These are phyloP conservation scores for Drosophila helvetica DNA, from an alignment of 2,888 invertebrate species.

Conservation along the genomic window DNA sequence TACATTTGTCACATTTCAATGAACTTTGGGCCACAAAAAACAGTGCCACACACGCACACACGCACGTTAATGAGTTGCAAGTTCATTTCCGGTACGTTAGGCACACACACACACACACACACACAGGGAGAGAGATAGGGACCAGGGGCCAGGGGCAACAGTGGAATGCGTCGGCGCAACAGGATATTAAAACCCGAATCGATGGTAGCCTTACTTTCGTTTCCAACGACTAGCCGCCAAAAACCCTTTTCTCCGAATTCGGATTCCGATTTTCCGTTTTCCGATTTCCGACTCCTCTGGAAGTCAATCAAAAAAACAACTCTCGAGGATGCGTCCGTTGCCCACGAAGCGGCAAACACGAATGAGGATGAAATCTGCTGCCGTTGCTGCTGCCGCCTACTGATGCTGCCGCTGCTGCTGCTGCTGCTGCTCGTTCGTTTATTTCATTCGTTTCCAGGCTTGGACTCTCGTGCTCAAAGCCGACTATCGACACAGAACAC, in stretches of 20 bases:
- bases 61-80: conserved; percentile 44
- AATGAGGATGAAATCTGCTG: conserved; percentile 55
- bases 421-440: conserved; percentile 31
- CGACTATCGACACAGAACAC: conserved; percentile 38
- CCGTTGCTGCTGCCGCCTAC: conserved; percentile 19
- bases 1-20: conserved; percentile 38
- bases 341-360: conserved; percentile 68
- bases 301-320: conserved; percentile 15
- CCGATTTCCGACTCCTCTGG: conserved; percentile 25
- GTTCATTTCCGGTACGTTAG: conserved; percentile 69
- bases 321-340: conserved; percentile 64
- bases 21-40: conserved; percentile 40
- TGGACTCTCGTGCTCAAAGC: conserved; percentile 31
- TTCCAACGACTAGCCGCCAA: conserved; percentile 48
- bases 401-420: conserved; percentile 23
- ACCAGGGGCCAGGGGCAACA: not conserved
- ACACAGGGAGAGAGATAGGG: conserved; percentile 8
- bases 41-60: conserved; percentile 6
- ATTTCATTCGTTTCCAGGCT: conserved; percentile 46
- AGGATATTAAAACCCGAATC: conserved; percentile 52
- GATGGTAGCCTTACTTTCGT: conserved; percentile 74
- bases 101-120: conserved; percentile 32
- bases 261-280: conserved; percentile 28
- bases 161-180: conserved; percentile 75
- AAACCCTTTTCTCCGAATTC: conserved; percentile 20